Evolutionary conservation across 2,888 invertebrate species (phyloP), one percentile per base, ranked within the genome.

Genomic region (Drosophila vallismaia): DNA sequence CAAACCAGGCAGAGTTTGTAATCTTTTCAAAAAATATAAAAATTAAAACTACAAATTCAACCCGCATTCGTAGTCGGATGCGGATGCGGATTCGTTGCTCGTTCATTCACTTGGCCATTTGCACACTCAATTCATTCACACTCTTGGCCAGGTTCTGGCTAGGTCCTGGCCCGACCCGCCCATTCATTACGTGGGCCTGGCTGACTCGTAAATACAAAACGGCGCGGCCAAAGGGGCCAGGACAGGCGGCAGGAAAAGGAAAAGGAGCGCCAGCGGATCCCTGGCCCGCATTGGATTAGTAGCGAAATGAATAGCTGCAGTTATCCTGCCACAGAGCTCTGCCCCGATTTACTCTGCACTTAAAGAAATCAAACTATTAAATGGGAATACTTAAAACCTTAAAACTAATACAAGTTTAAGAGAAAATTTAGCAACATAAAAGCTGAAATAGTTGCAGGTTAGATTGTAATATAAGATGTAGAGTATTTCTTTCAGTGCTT

Each of bases 281-380:
- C 68, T 49, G 44, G 62, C 81, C 82, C 81, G 76, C 84, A 81
- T 78, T 67, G 75, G 79, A 83, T 83, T 79, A 80, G 75, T 72
- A 70, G 64, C 64, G 68, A 70, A 84, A 84, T 83, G 84, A 84
- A 84, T 82, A 76, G 79, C 78, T 63, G 68, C 71, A 56, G 56
- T 44, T 63, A 63, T 63, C 63, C 66, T 49, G 64, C 60, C 63
- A 45, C 46, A 64, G 52, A 62, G 31, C 52, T 31, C 28, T 42
- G 28, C 44, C 5, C 48, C 48, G 48, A 57, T 57, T 62, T 49
- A 29, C 36, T 12, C 0, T 28, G 28, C 66, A 66, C 54, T 63
- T 10, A 0, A 0, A 29, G 14, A 63, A 66, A 59, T 28, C 26
- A 33, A 7, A 6, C 28, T 29, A 0, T 2, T 8, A 8, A 26